These are phyloP conservation scores for Ondatra zibethicus DNA, from an alignment of 2,113 vertebrate species.

Conservation along the genomic window DNA sequence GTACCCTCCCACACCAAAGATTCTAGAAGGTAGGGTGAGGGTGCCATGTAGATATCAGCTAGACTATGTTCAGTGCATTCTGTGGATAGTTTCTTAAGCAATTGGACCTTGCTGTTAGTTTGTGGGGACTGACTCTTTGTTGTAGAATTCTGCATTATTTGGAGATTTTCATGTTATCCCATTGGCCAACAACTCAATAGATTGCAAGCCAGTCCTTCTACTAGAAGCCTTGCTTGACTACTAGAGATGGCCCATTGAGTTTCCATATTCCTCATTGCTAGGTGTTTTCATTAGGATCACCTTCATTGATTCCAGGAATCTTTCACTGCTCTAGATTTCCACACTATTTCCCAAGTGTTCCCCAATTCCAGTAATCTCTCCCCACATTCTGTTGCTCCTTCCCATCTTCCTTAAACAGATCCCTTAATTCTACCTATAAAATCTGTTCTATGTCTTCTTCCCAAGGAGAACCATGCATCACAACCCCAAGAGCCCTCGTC, in stretches of 20 bases:
- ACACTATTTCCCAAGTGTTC: neutral
- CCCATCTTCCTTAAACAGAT: neutral
- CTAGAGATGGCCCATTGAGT: neutral
- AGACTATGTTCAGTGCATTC: neutral
- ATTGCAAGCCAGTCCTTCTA: neutral
- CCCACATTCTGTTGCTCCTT: neutral
- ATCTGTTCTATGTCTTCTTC: neutral
- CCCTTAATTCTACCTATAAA: neutral
- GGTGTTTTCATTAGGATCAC: neutral
- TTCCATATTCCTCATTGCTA: neutral
- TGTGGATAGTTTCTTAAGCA: neutral
- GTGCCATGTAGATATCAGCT: neutral
- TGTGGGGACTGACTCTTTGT: neutral
- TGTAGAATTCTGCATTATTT: neutral
- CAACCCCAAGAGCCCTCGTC: neutral
- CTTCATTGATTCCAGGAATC: neutral
- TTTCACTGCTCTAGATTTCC: neutral
- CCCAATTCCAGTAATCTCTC: neutral
- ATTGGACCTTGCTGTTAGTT: neutral
- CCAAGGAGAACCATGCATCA: neutral
- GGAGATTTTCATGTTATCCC: neutral
- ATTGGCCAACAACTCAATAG: neutral
- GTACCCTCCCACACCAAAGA: neutral
- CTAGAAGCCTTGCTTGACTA: neutral
- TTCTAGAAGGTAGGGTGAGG: too few relatives aligned